A percentile compares a stretch with the other conserved stretches of the same genome.
Evolutionary conservation across 2,113 vertebrate genomes (phyloP).

Genomic region (Oxyura jamaicensis): DNA sequence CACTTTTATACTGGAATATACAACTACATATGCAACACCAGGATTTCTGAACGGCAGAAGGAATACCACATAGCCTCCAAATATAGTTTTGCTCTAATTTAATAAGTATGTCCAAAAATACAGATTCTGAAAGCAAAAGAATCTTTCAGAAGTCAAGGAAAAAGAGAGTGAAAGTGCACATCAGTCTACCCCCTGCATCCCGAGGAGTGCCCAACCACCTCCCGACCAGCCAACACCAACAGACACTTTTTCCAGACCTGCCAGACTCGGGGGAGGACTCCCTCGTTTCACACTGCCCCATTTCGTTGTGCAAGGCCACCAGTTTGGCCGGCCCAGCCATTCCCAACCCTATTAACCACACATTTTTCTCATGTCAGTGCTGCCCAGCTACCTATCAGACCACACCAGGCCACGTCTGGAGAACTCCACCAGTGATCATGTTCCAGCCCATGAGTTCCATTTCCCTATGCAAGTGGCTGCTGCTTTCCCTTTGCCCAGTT

Average conservation of each 20-base stretch:
- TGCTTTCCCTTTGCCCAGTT: neutral
- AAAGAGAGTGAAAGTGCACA: neutral
- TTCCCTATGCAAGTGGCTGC: neutral
- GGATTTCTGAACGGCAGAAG: neutral
- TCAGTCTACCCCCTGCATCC: neutral
- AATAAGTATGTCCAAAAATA: neutral
- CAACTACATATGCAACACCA: fast-evolving
- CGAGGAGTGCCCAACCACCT: fast-evolving
- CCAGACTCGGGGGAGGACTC: neutral
- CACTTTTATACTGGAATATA: neutral
- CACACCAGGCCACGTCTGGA: neutral
- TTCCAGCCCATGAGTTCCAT: neutral
- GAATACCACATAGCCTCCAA: fast-evolving
- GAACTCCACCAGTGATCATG: neutral
- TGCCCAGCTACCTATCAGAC: fast-evolving
- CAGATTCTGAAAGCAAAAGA: neutral
- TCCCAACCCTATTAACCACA: neutral
- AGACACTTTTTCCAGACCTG: neutral
- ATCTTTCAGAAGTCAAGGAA: neutral
- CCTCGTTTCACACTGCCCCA: neutral
- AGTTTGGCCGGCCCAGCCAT: neutral
- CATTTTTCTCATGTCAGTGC: neutral
- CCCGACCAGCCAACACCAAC: neutral
- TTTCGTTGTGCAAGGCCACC: neutral
- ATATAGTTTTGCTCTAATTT: neutral